Evolutionary conservation across 1,140 invertebrate species (phyloP).

Genomic region (Trichonephila clavata): DNA sequence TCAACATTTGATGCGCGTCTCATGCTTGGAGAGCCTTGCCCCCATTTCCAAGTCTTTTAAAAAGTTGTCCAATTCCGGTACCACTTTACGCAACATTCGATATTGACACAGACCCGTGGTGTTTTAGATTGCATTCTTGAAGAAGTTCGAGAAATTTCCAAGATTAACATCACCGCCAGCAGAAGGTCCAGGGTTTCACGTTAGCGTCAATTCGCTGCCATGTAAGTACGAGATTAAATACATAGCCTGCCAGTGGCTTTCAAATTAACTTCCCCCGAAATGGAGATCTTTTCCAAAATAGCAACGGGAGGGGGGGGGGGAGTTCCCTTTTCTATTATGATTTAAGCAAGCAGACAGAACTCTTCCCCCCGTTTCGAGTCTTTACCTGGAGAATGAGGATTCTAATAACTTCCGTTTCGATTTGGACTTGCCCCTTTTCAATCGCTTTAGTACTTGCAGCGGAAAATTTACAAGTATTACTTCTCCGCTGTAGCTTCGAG

Average conservation of each 20-base stretch:
- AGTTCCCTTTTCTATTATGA: slow-evolving; percentile 8
- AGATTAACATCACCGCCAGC: not conserved
- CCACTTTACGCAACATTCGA: not conserved
- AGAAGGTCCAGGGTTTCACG: not conserved
- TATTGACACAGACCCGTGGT: slow-evolving; percentile 13
- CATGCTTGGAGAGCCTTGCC: not conserved
- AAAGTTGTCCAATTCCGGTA: slow-evolving; percentile 24
- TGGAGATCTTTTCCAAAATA: slow-evolving; percentile 27
- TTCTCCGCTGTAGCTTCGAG: slow-evolving; percentile 3
- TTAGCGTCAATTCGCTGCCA: slow-evolving; percentile 40
- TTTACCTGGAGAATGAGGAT: slow-evolving; percentile 62
- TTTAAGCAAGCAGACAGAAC: slow-evolving; percentile 57
- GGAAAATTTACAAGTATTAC: slow-evolving; percentile 70
- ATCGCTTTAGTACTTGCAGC: slow-evolving; percentile 43
- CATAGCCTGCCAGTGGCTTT: slow-evolving; percentile 68
- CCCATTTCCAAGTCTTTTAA: not conserved
- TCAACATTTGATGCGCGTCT: not conserved
- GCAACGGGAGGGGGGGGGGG: not conserved
- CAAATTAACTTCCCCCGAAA: slow-evolving; percentile 64
- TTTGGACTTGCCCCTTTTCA: slow-evolving; percentile 42
- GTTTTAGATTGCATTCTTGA: slow-evolving; percentile 54
- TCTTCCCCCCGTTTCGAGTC: not conserved
- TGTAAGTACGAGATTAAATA: slow-evolving; percentile 49
- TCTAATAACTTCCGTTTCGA: slow-evolving; percentile 68
- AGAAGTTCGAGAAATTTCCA: slow-evolving; percentile 28